Base-by-base conservation (phyloP, 2,113 vertebrate genomes). In the Isichthys henryi region DNA sequence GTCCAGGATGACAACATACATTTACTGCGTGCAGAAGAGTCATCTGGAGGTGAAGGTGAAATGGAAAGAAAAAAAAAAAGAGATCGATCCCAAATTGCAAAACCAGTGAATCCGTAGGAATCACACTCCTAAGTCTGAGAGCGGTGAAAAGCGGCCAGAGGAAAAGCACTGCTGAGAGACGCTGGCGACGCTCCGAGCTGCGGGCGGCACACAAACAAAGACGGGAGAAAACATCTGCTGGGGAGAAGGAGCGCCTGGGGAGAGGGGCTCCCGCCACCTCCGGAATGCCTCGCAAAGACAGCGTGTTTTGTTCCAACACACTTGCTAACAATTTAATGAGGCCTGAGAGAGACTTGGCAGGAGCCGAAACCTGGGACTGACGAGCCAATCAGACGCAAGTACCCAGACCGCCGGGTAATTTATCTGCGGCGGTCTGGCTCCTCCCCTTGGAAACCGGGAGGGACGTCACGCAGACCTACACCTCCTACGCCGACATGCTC, bases 291-390 rank as follows among this genome's bases (percentile, higher is more conserved):
- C 77, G 31, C 21, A 80, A 77, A 74, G 89, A 86, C 56, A 35
- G 31, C 45, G 11, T 49, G 39, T 86, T 89, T 66, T 66, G 82
- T 85, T 86, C 80, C 89, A 86, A 19, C 58, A 66, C 43, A 39
- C 43, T 53, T 46, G 46, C 62, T 89, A 89, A 89, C 39, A 50
- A 74, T 74, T 87, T 87, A 70, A 90, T 77, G 83, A 77, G 62
- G 89, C 83, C 89, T 43, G 84, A 77, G 56, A 90, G 56, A 49
- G 84, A 74, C 62, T 52, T 87, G 83, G 53, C 89, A 50, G 89
- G 48, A 43, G 48, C 84, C 13, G 21, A 49, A 52, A 53, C 46
- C 45, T 50, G 4, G 23, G 89, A 31, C 62, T 35, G 27, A n/a
- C 15, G 48, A 43, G 84, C 27, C 43, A 70, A 89, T 87, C 31